Evolutionary conservation across 1,140 invertebrate genomes (phyloP), one percentile per base, ranked within the genome.

Genomic region (Harpegnathos saltator): DNA sequence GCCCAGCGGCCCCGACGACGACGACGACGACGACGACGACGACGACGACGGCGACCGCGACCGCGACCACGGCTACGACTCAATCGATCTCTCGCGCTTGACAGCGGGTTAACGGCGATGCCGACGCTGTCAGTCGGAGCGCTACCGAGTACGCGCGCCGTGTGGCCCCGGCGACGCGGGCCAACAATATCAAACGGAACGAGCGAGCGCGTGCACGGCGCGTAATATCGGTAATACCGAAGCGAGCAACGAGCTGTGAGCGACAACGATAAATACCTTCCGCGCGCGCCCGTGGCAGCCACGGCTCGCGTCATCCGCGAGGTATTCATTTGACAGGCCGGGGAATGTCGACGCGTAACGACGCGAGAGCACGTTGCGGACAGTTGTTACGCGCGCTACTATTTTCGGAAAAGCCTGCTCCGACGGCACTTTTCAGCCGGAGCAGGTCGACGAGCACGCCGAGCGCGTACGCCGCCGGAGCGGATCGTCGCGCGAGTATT

Each of bases 31-130:
- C 29, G 29, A 33, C 29, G 29, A 33, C 29, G 29, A 33, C 29
- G 29, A 33, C 29, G 29, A 33, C 29, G 29, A 33, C 29, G 29
- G 5, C 29, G 29, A 33, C 29, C 1, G 5, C 29, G 29, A 33
- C 29, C 1, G 5, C 26, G 38, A 69, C 22, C 17, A 58, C 33
- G 52, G 17, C 52, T 33, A 80, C 52, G 33, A 44, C 75, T 80
- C 75, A 48, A 80, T 80, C 75, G 75, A 80, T 80, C 75, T 80
- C 33, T 22, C 65, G 17, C 9, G 50, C 48, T 65, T 71, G 75
- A 80, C 75, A 80, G 75, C 75, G 75, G 33, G 69, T 65, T 48
- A 78, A 80, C 75, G 48, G 7, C 38, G 54, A 19, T 68, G 62
- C 61, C 75, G 22, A 22, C 11, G 50, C 62, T 81, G 63, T 71